Evolutionary conservation across 1,140 invertebrate species (phyloP), one percentile per base, ranked within the genome.

Genomic region (Octopus bimaculoides): DNA sequence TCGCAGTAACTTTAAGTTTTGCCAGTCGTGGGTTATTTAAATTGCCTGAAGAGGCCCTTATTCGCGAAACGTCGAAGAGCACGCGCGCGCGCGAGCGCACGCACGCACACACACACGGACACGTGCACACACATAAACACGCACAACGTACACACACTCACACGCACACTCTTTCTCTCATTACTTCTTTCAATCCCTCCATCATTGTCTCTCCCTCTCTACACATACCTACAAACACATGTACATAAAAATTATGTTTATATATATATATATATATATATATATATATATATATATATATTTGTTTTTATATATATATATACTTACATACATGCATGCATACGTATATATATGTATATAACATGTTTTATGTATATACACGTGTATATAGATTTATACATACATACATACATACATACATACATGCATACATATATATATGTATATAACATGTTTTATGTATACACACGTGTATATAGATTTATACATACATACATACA

Each of bases 131-230:
- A 75, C 74, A 77, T 56, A 74, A 9, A 74, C 74, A 79, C 41
- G 79, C 77, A 79, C 77, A 82, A 79, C 77, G 79, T 52, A 41
- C 6, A 82, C 55, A 78, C 41, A 69, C 77, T 78, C 2, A 61
- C 17, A 61, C 17, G 4, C 17, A 61, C 17, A 4, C 2, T 12
- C 17, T 12, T 41, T 41, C 26, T 41, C 26, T 41, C 26, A 41
- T 41, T 41, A 2, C 26, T 41, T 41, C 26, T 41, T 41, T 41
- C 26, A 0, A 1, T 41, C 26, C 26, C 2, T 41, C 26, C 26
- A 41, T 41, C 26, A 41, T 41, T 41, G 0, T 41, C 26, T 41
- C 26, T 41, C 26, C 26, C 26, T 41, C 26, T 41, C 9, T 61
- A 61, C 56, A 61, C 17, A 61, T 61, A 61, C 17, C 9, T 61